These are phyloP conservation scores for Brachyhypopomus gauderio DNA, from an alignment of 2,113 vertebrate genomes.

Conservation along the genomic window DNA sequence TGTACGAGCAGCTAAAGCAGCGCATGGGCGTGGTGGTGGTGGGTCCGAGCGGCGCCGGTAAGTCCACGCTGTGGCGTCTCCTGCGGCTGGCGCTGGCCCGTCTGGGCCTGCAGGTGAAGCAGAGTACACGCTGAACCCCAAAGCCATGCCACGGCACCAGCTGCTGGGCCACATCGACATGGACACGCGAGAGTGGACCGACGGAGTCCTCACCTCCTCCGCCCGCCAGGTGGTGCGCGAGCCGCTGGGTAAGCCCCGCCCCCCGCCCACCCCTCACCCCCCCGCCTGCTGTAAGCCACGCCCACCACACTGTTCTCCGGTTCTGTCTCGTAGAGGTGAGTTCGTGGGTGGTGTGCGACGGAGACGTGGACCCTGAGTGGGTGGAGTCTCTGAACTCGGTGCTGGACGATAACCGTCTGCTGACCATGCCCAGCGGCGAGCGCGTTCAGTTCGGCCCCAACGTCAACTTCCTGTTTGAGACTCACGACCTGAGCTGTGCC, in stretches of 20 bases:
- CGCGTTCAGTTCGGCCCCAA: constrained; percentile 97
- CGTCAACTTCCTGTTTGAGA: constrained; percentile 98
- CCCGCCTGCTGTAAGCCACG: not conserved
- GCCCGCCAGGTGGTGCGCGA: constrained; percentile 92
- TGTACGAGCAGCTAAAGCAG: constrained; percentile 91
- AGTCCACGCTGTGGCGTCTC: constrained; percentile 96
- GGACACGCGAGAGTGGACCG: constrained; percentile 96
- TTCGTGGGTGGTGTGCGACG: constrained; percentile 98
- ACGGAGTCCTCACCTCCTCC: constrained; percentile 91
- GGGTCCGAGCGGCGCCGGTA: constrained; percentile 94
- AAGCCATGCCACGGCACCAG: constrained; percentile 94
- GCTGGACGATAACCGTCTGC: constrained; percentile 92
- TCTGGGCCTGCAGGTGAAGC: constrained; percentile 83
- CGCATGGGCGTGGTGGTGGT: constrained; percentile 96
- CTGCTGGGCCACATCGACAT: constrained; percentile 93
- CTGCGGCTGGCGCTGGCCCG: constrained; percentile 85
- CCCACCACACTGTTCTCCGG: not conserved
- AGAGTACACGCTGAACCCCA: constrained; percentile 96
- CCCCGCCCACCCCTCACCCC: not conserved
- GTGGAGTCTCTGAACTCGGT: constrained; percentile 98
- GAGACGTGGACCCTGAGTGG: constrained; percentile 98
- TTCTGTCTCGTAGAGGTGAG: constrained; percentile 79
- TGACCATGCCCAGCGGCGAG: constrained; percentile 97
- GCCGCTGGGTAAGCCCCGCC: constrained; percentile 77
- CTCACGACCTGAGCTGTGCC: constrained; percentile 94